Base-by-base conservation (phyloP, 2,797 vertebrate genomes). In the Centroberyx gerrardi region DNA sequence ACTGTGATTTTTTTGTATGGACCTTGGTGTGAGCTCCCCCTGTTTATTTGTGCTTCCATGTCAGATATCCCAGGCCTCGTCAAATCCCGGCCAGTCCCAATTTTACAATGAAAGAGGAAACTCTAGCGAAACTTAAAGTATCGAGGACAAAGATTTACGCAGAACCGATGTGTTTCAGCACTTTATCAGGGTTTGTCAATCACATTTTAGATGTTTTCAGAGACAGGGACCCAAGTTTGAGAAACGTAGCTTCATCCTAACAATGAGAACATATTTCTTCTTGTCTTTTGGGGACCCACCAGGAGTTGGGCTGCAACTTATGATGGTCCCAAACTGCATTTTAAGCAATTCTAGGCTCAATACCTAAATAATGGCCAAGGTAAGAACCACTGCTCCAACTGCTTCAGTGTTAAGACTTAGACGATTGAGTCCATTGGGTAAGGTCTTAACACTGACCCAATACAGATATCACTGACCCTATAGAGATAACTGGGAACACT, bases 61-160 rank as follows among this genome's bases (percentile, higher is more conserved):
- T 88, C 72, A 79, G 60, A 86, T 64, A 68, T 81, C 89, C 89
- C 89, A 87, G 87, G 83, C 84, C 80, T 65, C 36, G 74, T 53
- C 51, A 42, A 52, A 69, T 10, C 33, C 44, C 13, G 17, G 18
- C 17, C 27, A 42, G 54, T 15, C 27, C 0, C 12, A 22, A 73
- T 48, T 62, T 53, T 51, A 53, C 7, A 33, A 27, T 2, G 17
- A 49, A 13, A 46, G 56, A 22, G 22, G 22, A 22, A 22, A 22
- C 1, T 22, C 22, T 22, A 22, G 22, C 22, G 22, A 22, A 22
- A 22, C 67, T 18, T 17, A 56, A 4, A 6, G 7, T 36, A 36
- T 36, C 7, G 33, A 52, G 22, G 53, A 42, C 8, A 58, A 54
- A 60, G 17, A 42, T 31, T 46, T 29, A 22, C 14, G 2, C 27